These are phyloP conservation scores for Serrognathus titanus DNA, from an alignment of 2,888 invertebrate genomes.

Conservation along the genomic window DNA sequence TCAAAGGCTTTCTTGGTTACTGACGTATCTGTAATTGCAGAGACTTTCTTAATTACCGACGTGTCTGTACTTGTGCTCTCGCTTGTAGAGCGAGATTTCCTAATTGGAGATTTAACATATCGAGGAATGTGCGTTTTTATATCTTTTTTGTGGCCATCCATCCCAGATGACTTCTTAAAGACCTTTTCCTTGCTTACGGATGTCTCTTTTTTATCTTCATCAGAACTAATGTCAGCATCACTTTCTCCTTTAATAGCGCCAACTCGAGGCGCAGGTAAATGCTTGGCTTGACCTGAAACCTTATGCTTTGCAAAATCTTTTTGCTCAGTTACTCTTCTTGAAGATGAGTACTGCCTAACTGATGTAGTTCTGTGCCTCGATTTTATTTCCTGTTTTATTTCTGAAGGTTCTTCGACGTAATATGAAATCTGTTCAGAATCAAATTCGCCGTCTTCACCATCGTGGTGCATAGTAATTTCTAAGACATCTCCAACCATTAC, in stretches of 20 bases:
- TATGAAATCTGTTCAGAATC: slow-evolving; percentile 1
- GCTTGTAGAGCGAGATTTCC: slow-evolving; percentile 16
- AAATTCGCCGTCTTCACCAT: slow-evolving; percentile 13
- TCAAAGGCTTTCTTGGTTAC: too few species aligned
- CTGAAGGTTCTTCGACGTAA: neutral
- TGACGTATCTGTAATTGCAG: too few species aligned
- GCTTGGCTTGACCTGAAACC: neutral
- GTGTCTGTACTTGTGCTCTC: slow-evolving; percentile 20
- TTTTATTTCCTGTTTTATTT: neutral
- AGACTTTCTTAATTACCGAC: too few species aligned
- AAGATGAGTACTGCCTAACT: neutral
- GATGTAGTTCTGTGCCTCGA: slow-evolving; percentile 1
- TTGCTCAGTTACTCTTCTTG: too few species aligned
- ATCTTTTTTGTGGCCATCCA: neutral
- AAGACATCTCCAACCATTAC: slow-evolving; percentile 48
- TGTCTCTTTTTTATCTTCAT: slow-evolving; percentile 30
- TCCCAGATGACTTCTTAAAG: slow-evolving; percentile 21
- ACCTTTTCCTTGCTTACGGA: slow-evolving; percentile 21
- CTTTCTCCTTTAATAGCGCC: slow-evolving; percentile 30
- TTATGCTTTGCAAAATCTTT: too few species aligned
- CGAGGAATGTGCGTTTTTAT: slow-evolving; percentile 22
- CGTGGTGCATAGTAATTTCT: slow-evolving; percentile 45
- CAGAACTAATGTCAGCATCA: slow-evolving; percentile 45
- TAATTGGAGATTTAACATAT: slow-evolving; percentile 18
- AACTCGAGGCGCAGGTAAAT: slow-evolving; percentile 18